phyloP scores from a whole-genome alignment of 1,140 invertebrate genomes.

The Brachionus angularis region DNA sequence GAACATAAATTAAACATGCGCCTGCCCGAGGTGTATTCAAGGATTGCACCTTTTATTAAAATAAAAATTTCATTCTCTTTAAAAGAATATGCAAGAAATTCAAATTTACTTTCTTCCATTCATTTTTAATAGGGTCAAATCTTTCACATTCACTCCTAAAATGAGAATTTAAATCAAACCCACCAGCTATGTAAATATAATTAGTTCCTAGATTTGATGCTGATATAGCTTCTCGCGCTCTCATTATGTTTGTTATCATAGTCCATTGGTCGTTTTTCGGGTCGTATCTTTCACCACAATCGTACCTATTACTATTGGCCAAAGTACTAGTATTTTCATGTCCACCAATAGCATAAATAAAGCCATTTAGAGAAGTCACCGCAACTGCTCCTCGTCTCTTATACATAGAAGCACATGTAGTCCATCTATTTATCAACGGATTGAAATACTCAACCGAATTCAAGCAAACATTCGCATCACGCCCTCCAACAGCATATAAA shows the following conservation, averaged over 20 bases:
- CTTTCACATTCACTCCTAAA: conserved; percentile 55
- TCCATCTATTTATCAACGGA: conserved; percentile 79
- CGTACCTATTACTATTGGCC: conserved; percentile 60
- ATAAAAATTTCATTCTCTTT: not conserved
- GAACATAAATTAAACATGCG: conserved; percentile 36
- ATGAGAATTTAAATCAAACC: conserved; percentile 57
- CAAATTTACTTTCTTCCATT: conserved; percentile 52
- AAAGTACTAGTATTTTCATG: conserved; percentile 47
- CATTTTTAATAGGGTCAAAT: conserved; percentile 56
- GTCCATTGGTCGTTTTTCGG: conserved; percentile 59
- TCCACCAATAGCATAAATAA: conserved; percentile 53
- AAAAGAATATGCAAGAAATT: no score
- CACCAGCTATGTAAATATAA: conserved; percentile 55
- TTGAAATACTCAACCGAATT: conserved; percentile 74
- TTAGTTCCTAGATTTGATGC: conserved; percentile 54
- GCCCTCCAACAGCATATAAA: conserved; percentile 84
- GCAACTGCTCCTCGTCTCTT: conserved; percentile 58
- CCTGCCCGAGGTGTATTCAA: conserved; percentile 29
- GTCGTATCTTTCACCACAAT: conserved; percentile 59
- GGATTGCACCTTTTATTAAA: conserved; percentile 6
- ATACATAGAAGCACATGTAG: conserved; percentile 74
- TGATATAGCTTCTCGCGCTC: conserved; percentile 56
- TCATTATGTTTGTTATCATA: conserved; percentile 54
- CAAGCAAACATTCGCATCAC: conserved; percentile 83
- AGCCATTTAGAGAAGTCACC: conserved; percentile 4